Base-by-base conservation (phyloP, 2,113 vertebrate genomes). In the Cranoglanis bouderius region DNA sequence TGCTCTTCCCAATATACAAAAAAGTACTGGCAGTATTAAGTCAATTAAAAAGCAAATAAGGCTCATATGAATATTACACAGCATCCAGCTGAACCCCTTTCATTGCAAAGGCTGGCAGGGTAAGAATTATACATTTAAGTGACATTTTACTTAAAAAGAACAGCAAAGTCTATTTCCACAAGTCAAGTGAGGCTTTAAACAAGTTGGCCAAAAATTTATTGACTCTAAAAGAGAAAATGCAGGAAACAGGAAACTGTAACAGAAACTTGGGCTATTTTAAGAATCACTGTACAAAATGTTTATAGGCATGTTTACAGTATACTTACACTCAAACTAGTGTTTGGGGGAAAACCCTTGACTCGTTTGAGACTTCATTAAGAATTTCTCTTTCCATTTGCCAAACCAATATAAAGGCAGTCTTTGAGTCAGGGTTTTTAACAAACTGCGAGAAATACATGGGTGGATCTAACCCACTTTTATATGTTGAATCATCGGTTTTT, bases 261-360 rank as follows among this genome's bases (percentile, higher is more conserved):
- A 53, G 86, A 85, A 80, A 81, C 65, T 88, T 65, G 18, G 88
- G 67, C 86, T 92, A 90, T 91, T 89, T 87, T 88, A 82, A 89
- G 86, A 87, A 83, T 85, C 87, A 84, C 89, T 82, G 82, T 90
- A 88, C 91, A 77, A 59, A 77, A 85, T 88, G 85, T 92, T 93
- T 89, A 92, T 88, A 84, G 63, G 83, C 90, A 88, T 91, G 82
- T 72, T 87, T 87, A 91, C 88, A 91, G 72, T 90, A 84, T 67
- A 38, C 78, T 82, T 84, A 91, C 88, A 88, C 80, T 80, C 85
- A 88, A 81, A 90, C 80, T 49, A 78, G 55, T 72, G 82, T 86
- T 84, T 77, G 57, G 87, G 88, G 82, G 89, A 70, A 86, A 91
- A 80, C 49, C 61, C 81, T 82, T 89, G 59, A 70, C 38, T 91